Base-by-base conservation (phyloP, 1,140 invertebrate genomes). In the Liolophura sinensis region DNA sequence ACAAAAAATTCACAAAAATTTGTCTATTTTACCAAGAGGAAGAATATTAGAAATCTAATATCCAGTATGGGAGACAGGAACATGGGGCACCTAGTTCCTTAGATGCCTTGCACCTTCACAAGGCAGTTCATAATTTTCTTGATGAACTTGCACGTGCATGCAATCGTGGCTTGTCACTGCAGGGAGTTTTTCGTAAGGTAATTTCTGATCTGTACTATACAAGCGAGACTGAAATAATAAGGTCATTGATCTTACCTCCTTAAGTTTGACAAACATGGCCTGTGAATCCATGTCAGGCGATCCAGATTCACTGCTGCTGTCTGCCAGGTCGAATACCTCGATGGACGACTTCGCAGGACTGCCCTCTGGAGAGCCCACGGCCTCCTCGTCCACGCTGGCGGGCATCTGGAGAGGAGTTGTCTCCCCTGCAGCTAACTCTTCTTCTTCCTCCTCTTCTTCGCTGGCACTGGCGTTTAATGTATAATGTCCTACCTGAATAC, bases 241-340 rank as follows among this genome's bases (percentile, higher is more conserved):
- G 31, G 31, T 40, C 9, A 40, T 40, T 40, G 27, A 52, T 14
- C 55, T 59, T 54, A 94, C 92, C 90, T 93, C 90, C 84, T 90
- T 91, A 71, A 92, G 85, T 69, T 90, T 88, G 75, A 78, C 64
- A 66, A 80, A 80, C 50, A 80, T 61, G 11, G 76, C 75, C 65
- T 79, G 75, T 24, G 76, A 67, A 54, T 76, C 74, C 75, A 78
- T 75, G 55, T 78, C 77, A 1, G 77, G 77, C 1, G 75, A 73
- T 6, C 73, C 69, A 48, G 71, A 70, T 14, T 74, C 73, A 16
- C 73, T 75, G 58, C 67, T 68, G 46, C 72, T 74, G 51, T 74
- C 74, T 18, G 64, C 65, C 6, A 78, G 65, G 18, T 78, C 76
- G 58, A 74, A 74, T 16, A 74, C 71, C 50, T 76, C 76, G 24